Conservation (phyloP, 2,888 invertebrate genomes). For the Watsonalla binaria region DNA sequence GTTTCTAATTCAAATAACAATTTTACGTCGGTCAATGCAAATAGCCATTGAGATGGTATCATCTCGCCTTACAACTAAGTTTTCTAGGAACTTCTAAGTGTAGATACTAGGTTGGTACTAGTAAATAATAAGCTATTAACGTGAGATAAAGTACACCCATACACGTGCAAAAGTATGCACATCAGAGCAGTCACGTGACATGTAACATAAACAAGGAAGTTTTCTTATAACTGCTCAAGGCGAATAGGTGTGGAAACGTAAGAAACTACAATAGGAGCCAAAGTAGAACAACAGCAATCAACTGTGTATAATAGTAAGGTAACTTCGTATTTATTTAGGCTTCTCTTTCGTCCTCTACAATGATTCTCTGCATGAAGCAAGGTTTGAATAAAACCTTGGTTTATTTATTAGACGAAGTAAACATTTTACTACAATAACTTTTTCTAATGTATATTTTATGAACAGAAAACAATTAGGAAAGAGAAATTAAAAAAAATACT, state of each 20-base stretch:
- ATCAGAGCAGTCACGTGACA: constrained; percentile 22
- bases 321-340: neutral
- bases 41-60: neutral
- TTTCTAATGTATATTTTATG: too few species aligned
- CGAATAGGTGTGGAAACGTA: constrained; percentile 13
- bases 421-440: too few species aligned
- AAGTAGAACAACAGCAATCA: neutral
- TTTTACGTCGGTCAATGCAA: too few species aligned
- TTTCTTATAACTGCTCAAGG: constrained; percentile 23
- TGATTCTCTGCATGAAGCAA: too few species aligned
- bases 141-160: constrained; percentile 3
- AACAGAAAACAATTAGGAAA: too few species aligned
- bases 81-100: neutral
- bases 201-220: constrained; percentile 31
- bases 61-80: neutral
- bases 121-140: too few species aligned
- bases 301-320: neutral
- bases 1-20: too few species aligned
- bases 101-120: too few species aligned
- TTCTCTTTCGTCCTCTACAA: neutral
- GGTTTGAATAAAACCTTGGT: too few species aligned
- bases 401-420: too few species aligned
- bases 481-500: neutral
- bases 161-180: constrained; percentile 19
- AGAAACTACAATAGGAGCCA: constrained; percentile 7